Conservation (phyloP, 1,140 invertebrate species). For the Phymorhynchus buccinoides region DNA sequence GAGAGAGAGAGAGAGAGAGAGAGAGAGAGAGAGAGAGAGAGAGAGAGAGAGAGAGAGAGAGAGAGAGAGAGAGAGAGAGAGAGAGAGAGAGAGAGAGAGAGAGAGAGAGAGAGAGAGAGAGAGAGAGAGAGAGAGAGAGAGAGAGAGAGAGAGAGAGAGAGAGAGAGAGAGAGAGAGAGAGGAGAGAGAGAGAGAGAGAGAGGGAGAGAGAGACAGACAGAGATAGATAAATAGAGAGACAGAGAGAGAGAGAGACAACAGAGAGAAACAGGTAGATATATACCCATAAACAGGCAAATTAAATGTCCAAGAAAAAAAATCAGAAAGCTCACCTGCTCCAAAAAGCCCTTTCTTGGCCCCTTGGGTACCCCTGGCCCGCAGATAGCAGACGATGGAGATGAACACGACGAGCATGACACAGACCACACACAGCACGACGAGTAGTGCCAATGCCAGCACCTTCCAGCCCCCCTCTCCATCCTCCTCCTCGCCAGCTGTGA, state of each 20-base stretch:
- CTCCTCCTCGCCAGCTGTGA: neutral
- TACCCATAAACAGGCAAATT: neutral
- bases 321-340: slow-evolving; percentile 20
- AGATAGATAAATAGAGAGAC: neutral
- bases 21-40: no score
- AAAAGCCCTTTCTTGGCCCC: neutral
- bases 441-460: slow-evolving; percentile 25
- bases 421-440: slow-evolving; percentile 33
- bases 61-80: neutral
- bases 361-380: neutral
- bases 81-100: slow-evolving; percentile 34
- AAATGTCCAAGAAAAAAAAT: neutral
- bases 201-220: neutral
- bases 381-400: slow-evolving; percentile 28
- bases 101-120: slow-evolving; percentile 27
- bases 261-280: neutral
- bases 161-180: neutral
- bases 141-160: neutral
- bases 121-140: slow-evolving; percentile 14
- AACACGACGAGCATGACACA: slow-evolving; percentile 35
- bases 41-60: neutral
- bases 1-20: no score
- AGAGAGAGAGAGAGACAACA: neutral
- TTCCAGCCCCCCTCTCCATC: slow-evolving; percentile 25
- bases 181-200: neutral